Evolutionary conservation across 2,888 invertebrate species (phyloP).

Genomic region (Scaptomyza flava): DNA sequence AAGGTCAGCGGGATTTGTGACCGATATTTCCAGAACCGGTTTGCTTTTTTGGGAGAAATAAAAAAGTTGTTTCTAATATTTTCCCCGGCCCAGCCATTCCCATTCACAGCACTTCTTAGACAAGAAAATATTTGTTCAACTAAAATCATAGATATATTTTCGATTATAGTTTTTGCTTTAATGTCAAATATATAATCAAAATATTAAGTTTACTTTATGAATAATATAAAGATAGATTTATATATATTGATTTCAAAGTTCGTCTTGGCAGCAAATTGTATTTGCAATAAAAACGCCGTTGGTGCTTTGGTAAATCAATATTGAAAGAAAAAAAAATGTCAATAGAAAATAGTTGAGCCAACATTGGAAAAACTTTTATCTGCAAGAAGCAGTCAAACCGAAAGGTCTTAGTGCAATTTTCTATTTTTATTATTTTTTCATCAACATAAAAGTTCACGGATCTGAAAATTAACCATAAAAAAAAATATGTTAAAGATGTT

Average conservation of each 20-base stretch:
- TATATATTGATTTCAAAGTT: conserved; percentile 23
- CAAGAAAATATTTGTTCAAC: too few species aligned
- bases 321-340: not conserved
- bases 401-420: conserved; percentile 35
- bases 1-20: too few species aligned
- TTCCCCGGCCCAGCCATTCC: too few species aligned
- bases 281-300: conserved; percentile 15
- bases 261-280: conserved; percentile 17
- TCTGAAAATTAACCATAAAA: conserved; percentile 8
- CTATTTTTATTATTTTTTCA: not conserved
- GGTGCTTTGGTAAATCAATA: conserved; percentile 31
- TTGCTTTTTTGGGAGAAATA: too few species aligned
- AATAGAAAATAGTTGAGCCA: conserved; percentile 19
- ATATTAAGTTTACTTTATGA: conserved; percentile 16
- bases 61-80: too few species aligned
- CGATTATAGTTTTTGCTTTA: not conserved
- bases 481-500: not conserved
- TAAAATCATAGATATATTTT: too few species aligned
- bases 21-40: too few species aligned
- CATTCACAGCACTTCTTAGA: too few species aligned
- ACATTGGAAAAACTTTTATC: conserved; percentile 39
- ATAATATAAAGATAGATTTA: conserved; percentile 20
- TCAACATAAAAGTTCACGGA: conserved; percentile 26
- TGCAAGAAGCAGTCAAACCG: conserved; percentile 48
- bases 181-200: not conserved